Evolutionary conservation across 1,140 invertebrate species (phyloP).

Genomic region (Zaprionus ghesquierei): DNA sequence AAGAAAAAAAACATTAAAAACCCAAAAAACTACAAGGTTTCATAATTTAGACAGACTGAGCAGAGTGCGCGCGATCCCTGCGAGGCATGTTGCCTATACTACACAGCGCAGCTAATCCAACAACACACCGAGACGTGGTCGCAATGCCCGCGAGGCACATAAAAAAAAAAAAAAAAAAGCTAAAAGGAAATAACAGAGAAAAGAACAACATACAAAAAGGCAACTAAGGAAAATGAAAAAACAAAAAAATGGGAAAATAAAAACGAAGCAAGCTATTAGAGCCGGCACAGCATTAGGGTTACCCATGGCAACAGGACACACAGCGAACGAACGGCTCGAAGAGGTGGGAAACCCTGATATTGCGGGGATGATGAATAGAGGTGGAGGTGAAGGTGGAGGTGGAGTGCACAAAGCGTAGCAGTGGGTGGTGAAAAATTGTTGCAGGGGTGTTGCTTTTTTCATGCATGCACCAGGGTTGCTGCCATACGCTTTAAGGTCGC

Average conservation of each 20-base stretch:
- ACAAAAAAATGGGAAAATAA: conserved; percentile 12
- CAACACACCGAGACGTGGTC: background rate
- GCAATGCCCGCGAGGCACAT: conserved; percentile 34
- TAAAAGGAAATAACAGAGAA: background rate
- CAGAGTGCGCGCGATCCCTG: background rate
- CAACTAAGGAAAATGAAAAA: background rate
- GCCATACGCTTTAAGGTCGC: conserved; percentile 27
- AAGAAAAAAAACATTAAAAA: background rate
- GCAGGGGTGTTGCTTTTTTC: conserved; percentile 26
- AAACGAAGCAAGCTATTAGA: conserved; percentile 20
- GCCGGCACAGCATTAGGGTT: conserved; percentile 40
- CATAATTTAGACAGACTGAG: background rate
- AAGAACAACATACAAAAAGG: conserved; percentile 10
- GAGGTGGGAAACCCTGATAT: too few relatives aligned
- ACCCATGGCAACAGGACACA: conserved; percentile 33
- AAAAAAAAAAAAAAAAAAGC: conserved; percentile 8
- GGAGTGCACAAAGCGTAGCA: background rate
- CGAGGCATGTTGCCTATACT: background rate
- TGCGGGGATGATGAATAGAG: background rate
- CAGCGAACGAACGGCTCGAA: background rate
- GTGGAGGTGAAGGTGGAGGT: background rate
- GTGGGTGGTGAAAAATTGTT: conserved; percentile 16
- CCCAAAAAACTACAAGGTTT: background rate
- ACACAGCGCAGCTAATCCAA: conserved; percentile 5
- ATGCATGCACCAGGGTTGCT: conserved; percentile 32